Base-by-base conservation (phyloP, 2,797 vertebrate genomes). In the Arremon brunneinucha region DNA sequence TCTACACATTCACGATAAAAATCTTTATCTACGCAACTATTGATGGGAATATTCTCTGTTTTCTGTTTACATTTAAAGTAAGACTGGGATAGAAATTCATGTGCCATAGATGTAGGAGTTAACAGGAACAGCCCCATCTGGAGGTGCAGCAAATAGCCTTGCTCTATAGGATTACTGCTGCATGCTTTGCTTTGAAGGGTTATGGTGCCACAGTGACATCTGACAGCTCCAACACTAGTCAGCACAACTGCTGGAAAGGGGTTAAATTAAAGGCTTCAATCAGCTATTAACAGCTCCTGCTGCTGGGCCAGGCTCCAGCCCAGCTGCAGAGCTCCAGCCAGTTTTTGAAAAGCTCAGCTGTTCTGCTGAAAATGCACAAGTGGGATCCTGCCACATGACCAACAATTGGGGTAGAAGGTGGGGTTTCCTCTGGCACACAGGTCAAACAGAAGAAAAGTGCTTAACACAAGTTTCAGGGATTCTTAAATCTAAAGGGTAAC, bases 201-300 rank as follows among this genome's bases (percentile, higher is more conserved):
- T 80, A 55, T 55, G n/a, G 30, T 50, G 53, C 0, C 0, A 77
- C 46, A 75, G 50, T 65, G 53, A 62, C 59, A 86, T 39, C 35
- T 67, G 56, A 89, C 62, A 95, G 79, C 39, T 86, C 49, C 52
- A n/a, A 50, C 14, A 34, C 22, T 26, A 39, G 81, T 30, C 44
- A 49, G 49, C 28, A 87, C 60, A 88, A 41, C 68, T 79, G 55
- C 71, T 78, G 35, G 19, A 57, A 88, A 96, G 35, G 81, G 86
- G 72, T 92, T 94, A 94, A 95, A 95, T 60, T n/a, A 77, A 91
- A 82, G 80, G 44, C 55, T 90, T 92, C 43, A 64, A 22, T 85
- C 44, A 71, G 0, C 14, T 37, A 85, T 72, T 62, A 83, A 79
- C 50, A 60, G 70, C 44, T 94, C 81, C 53, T 0, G 1, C 19